phyloP scores from a whole-genome alignment of 2,797 vertebrate species.

The Spinibarbus caldwelli region DNA sequence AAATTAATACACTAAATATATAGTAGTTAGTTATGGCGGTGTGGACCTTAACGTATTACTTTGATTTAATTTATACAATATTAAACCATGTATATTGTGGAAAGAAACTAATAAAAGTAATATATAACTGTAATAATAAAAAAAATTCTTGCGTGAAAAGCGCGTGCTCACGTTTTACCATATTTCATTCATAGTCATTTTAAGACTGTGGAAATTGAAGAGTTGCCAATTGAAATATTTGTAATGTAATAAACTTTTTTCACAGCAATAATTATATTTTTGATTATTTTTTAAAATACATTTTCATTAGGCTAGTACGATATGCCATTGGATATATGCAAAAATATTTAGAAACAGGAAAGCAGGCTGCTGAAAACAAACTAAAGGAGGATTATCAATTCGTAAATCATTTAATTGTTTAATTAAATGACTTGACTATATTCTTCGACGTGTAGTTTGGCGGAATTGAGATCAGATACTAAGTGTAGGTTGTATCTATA shows the following conservation, averaged over 20 bases:
- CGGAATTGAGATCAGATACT: conserved; percentile 41
- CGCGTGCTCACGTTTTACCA: neutral
- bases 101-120: conserved; percentile 12
- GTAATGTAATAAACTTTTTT: neutral
- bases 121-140: neutral
- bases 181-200: neutral
- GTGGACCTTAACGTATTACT: neutral
- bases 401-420: neutral
- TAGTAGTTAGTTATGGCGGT: neutral
- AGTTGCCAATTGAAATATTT: conserved; percentile 2
- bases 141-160: conserved; percentile 21
- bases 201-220: neutral
- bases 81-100: neutral
- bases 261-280: neutral
- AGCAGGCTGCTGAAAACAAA: neutral
- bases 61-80: conserved; percentile 16
- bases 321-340: neutral
- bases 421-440: neutral
- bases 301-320: neutral
- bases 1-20: conserved; percentile 8
- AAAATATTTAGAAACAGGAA: neutral
- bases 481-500: conserved; percentile 29
- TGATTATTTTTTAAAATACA: neutral
- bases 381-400: neutral
- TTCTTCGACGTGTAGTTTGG: conserved; percentile 7